Conservation (phyloP, 1,140 invertebrate species). For the Druon quercuslanigerum region DNA sequence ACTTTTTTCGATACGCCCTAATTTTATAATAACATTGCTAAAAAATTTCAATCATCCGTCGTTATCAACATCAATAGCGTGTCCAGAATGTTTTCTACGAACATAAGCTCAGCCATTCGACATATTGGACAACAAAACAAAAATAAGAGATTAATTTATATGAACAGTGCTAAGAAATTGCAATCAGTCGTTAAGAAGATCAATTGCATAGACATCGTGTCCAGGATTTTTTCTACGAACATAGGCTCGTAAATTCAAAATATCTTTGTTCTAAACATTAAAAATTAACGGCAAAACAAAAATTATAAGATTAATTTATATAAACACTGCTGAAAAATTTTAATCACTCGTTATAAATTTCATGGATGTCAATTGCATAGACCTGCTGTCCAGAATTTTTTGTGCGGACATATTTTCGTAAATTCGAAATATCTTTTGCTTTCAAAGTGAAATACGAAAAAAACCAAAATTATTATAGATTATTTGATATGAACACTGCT, state of each 20-base stretch:
- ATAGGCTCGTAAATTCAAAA: slow-evolving; percentile 65
- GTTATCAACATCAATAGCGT: slow-evolving; percentile 46
- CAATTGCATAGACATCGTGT: slow-evolving; percentile 50
- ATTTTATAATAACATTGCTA: neutral
- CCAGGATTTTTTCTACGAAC: slow-evolving; percentile 61
- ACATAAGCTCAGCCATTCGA: neutral
- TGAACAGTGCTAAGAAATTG: neutral
- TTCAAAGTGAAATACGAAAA: too few relatives aligned
- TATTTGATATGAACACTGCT: too few relatives aligned
- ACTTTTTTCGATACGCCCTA: too few relatives aligned
- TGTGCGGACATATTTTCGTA: slow-evolving; percentile 42
- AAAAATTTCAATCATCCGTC: neutral
- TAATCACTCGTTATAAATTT: slow-evolving; percentile 32
- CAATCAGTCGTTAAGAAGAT: slow-evolving; percentile 41
- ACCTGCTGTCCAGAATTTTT: neutral
- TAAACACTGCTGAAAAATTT: neutral
- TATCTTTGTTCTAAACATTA: slow-evolving; percentile 58
- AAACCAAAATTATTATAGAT: too few relatives aligned
- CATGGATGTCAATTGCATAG: slow-evolving; percentile 54
- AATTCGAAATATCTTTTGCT: too few relatives aligned
- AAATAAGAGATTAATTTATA: neutral
- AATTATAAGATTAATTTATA: neutral
- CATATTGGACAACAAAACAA: neutral
- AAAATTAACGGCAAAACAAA: slow-evolving; percentile 52
- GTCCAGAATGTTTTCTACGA: too few relatives aligned